Evolutionary conservation across 1,140 invertebrate genomes (phyloP), one percentile per base, ranked within the genome.

Genomic region (Bombus affinis): DNA sequence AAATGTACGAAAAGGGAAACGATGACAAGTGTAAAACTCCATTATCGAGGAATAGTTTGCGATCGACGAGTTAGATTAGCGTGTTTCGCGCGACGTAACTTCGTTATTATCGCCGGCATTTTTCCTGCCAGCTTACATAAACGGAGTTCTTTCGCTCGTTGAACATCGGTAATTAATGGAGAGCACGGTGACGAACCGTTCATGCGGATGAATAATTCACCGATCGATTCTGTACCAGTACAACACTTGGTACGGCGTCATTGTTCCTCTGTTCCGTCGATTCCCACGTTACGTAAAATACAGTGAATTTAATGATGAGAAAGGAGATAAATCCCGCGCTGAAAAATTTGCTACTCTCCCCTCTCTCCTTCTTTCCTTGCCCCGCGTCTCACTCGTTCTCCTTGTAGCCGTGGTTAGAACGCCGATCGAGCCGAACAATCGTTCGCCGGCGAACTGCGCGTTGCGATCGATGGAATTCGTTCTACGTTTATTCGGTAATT

Each of bases 201-300:
- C 83, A 72, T 65, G 83, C 53, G 76, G 53, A 86, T 86, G 84
- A 86, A 86, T 86, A 74, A 86, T 86, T 86, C 84, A 86, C 84
- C 78, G 78, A 81, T 81, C 71, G 84, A 66, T 86, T 86, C 84
- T 66, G 84, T 86, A 81, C 84, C 71, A 81, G 78, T 22, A 70
- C 78, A 74, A 86, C 83, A 71, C 71, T 81, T 81, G 85, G 81
- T 76, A 83, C 74, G 53, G 47, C 39, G 37, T 57, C 74, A 86
- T 86, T 83, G 81, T 86, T 86, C 66, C n/a, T 22, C 65, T 35
- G 82, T 57, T 53, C 65, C 74, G 66, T 53, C 76, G 83, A 85
- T 85, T 85, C 83, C 83, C 85, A 83, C 85, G 85, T 86, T 86
- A 83, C 74, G 73, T 76, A 77, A 86, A 86, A 81, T 72, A 73